These are phyloP conservation scores for Dufourea novaeangliae DNA, from an alignment of 1,140 invertebrate species.

Conservation along the genomic window DNA sequence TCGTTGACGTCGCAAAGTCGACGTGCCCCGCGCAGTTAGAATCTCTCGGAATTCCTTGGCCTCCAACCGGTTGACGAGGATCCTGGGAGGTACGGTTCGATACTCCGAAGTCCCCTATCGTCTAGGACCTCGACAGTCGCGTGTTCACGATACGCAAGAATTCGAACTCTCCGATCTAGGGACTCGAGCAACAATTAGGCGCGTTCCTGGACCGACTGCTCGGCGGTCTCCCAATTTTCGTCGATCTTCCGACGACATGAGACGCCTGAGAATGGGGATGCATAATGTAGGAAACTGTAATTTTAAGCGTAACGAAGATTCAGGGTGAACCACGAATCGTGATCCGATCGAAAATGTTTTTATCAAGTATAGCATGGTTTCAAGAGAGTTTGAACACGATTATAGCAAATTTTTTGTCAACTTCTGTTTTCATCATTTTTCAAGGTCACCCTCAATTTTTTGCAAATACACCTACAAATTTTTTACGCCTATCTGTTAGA, in stretches of 20 bases:
- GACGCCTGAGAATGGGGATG: not conserved
- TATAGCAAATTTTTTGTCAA: too few relatives aligned
- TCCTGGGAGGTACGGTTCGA: slow-evolving; percentile 5
- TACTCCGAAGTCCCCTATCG: not conserved
- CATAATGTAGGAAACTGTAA: too few relatives aligned
- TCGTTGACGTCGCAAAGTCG: slow-evolving; percentile 17
- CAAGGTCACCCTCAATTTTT: too few relatives aligned
- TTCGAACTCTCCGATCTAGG: slow-evolving; percentile 22
- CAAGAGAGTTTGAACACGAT: too few relatives aligned
- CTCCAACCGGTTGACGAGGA: not conserved
- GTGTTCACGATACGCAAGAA: not conserved
- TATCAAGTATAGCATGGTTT: too few relatives aligned
- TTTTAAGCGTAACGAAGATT: too few relatives aligned
- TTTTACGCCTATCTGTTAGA: too few relatives aligned
- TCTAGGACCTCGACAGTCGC: not conserved
- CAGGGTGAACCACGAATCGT: too few relatives aligned
- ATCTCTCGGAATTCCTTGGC: slow-evolving; percentile 6
- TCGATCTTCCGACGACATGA: not conserved
- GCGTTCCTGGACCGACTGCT: slow-evolving; percentile 3
- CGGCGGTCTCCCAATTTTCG: slow-evolving; percentile 32
- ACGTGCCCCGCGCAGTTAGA: not conserved
- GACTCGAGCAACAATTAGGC: slow-evolving; percentile 9
- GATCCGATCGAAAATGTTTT: too few relatives aligned
- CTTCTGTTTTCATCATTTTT: too few relatives aligned
- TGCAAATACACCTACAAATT: too few relatives aligned